Conservation (phyloP, 2,888 invertebrate genomes). For the Terebella lapidaria region DNA sequence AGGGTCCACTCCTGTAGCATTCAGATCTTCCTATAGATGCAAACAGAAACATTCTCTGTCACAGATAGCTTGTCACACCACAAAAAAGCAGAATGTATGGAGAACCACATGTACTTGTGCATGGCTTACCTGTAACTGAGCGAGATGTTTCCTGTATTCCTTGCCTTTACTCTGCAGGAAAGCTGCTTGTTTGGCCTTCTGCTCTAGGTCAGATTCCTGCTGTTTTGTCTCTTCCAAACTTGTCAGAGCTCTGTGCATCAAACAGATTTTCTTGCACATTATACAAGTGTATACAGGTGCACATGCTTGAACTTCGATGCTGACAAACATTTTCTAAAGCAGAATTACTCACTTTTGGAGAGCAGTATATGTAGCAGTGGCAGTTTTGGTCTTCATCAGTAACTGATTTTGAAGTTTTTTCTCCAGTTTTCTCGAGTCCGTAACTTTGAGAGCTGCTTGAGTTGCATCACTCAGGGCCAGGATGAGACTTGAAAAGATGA, state of each 20-base stretch:
- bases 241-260: too few relatives aligned
- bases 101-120: too few relatives aligned
- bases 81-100: too few relatives aligned
- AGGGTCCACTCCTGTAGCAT: too few relatives aligned
- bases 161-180: not conserved
- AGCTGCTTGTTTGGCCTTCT: not conserved
- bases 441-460: not conserved
- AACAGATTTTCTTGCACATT: too few relatives aligned
- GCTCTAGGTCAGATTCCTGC: not conserved
- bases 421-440: not conserved
- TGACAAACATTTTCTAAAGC: too few relatives aligned
- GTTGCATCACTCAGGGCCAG: not conserved
- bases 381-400: not conserved
- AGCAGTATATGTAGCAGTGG: not conserved
- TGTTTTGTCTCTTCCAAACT: not conserved
- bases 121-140: not conserved
- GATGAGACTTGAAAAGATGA: not conserved
- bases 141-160: not conserved
- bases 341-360: not conserved
- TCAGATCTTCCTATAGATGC: too few relatives aligned
- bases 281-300: too few relatives aligned
- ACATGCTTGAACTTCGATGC: too few relatives aligned
- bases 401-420: not conserved
- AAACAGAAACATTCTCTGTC: too few relatives aligned
- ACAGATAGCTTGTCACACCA: too few relatives aligned